Percentiles rank a stretch among this genome's conserved stretches.
Conservation (phyloP, 2,113 vertebrate species). For the Mesocricetus auratus region DNA sequence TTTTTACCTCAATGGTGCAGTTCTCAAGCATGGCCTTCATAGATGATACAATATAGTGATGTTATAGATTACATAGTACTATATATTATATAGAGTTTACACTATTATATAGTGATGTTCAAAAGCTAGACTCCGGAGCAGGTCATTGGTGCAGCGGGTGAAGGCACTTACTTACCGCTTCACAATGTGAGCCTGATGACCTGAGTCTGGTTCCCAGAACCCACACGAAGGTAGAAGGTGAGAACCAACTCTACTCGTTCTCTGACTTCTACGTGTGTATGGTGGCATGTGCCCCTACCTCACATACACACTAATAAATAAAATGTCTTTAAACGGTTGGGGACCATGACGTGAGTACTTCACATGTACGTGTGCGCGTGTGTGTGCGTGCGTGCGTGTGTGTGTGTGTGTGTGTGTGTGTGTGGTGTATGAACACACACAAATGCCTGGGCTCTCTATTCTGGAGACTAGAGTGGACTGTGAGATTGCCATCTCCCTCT, state of each 20-base stretch:
- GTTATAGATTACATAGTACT: too few relatives aligned
- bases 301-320: not conserved
- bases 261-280: not conserved
- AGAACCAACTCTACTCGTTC: not conserved
- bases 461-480: not conserved
- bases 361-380: not conserved
- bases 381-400: not conserved
- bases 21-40: not conserved
- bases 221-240: not conserved
- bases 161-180: not conserved
- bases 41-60: not conserved
- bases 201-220: not conserved
- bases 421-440: not conserved
- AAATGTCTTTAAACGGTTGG: not conserved
- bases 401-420: not conserved
- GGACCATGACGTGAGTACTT: not conserved
- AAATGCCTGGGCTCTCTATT: not conserved
- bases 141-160: not conserved
- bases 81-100: too few relatives aligned
- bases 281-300: not conserved
- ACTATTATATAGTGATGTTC: not conserved
- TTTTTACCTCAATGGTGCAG: not conserved
- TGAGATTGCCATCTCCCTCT: not conserved
- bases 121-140: not conserved
- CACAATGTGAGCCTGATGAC: not conserved